Conservation (phyloP, 2,888 invertebrate genomes). For the Yponomeuta plumbellus region DNA sequence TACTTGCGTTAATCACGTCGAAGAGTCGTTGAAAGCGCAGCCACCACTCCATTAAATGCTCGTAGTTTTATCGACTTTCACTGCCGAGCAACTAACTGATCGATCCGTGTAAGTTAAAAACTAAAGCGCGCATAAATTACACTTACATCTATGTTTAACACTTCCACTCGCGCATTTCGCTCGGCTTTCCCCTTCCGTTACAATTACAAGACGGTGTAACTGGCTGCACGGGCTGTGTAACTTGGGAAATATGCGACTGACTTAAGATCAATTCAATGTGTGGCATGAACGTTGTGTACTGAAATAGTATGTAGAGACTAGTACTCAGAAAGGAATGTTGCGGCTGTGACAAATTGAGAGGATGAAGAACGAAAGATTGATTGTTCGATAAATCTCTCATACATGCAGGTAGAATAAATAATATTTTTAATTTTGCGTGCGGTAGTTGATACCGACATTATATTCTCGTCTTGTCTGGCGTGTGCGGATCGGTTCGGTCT, state of each 20-base stretch:
- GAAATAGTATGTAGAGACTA: no score
- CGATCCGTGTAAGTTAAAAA: neutral
- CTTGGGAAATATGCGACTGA: neutral
- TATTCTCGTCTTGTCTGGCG: no score
- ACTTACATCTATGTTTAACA: neutral
- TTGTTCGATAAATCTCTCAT: no score
- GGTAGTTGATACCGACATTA: no score
- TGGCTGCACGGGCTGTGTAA: neutral
- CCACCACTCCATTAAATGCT: neutral
- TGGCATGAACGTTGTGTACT: no score
- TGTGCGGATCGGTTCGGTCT: no score
- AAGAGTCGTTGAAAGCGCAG: neutral
- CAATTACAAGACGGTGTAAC: neutral
- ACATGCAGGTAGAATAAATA: no score
- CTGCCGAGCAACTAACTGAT: neutral
- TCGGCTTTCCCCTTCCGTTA: neutral
- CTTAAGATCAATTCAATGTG: no score
- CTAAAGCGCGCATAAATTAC: neutral
- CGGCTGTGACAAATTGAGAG: no score
- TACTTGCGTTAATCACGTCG: neutral
- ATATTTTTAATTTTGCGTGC: no score
- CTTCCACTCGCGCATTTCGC: neutral
- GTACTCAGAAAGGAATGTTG: no score
- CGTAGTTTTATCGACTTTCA: slow-evolving; percentile 1
- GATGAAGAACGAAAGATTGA: no score